These are phyloP conservation scores for Copidosoma aretas DNA, from an alignment of 2,888 invertebrate species.

Conservation along the genomic window DNA sequence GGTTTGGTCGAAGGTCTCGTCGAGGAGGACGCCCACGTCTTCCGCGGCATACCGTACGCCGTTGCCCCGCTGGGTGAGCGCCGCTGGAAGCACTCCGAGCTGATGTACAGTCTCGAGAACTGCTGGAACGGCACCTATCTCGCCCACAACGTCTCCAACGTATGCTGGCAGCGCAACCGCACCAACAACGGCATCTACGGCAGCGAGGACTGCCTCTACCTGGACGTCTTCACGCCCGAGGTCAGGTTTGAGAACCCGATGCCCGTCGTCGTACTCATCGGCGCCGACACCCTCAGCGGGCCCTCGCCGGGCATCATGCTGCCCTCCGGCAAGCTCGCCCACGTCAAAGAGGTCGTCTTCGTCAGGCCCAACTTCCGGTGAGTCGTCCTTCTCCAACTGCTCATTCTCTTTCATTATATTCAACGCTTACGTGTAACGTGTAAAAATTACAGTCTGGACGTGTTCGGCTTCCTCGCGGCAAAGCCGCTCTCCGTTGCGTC, in stretches of 20 bases:
- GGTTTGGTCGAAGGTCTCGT: conserved; percentile 80
- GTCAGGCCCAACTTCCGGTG: conserved; percentile 87
- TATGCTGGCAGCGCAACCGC: conserved; percentile 75
- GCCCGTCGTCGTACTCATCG: conserved; percentile 83
- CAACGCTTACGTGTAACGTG: too few relatives aligned
- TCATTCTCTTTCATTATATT: too few relatives aligned
- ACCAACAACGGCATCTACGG: conserved; percentile 69
- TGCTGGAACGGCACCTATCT: conserved; percentile 81
- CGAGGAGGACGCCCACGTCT: conserved; percentile 80
- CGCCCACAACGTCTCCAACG: conserved; percentile 72
- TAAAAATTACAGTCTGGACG: conserved; percentile 61
- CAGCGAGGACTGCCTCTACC: conserved; percentile 80
- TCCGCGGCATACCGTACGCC: conserved; percentile 84
- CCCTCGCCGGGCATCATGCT: conserved; percentile 75
- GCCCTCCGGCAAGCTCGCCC: conserved; percentile 79
- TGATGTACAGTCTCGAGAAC: conserved; percentile 71
- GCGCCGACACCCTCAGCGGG: conserved; percentile 79
- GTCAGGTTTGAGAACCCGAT: conserved; percentile 79
- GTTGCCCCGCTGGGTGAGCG: conserved; percentile 73
- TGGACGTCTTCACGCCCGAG: conserved; percentile 84
- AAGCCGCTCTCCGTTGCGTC: conserved; percentile 73
- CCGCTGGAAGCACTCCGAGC: conserved; percentile 75
- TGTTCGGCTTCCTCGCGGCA: conserved; percentile 79
- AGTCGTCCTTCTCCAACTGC: conserved; percentile 57
- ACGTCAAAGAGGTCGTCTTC: conserved; percentile 81